Evolutionary conservation across 2,113 vertebrate species (phyloP).

Genomic region (Eulacestoma nigropectus): DNA sequence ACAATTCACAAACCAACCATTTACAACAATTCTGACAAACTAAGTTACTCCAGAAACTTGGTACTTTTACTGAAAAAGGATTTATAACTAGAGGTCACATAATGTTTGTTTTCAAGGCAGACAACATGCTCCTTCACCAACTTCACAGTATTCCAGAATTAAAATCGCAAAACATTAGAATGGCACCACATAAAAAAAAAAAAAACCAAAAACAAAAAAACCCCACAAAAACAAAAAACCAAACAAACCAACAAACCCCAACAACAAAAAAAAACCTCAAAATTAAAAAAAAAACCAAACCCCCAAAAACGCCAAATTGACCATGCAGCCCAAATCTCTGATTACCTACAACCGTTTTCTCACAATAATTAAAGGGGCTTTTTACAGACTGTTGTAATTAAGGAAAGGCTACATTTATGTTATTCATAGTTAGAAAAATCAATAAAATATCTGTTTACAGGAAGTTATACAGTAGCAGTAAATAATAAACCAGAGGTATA

Average conservation of each 20-base stretch:
- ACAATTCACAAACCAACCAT: conserved; percentile 84
- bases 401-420: background rate
- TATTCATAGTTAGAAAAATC: background rate
- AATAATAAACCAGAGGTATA: conserved; percentile 45
- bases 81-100: conserved; percentile 69
- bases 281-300: background rate
- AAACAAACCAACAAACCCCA: background rate
- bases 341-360: background rate
- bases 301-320: background rate
- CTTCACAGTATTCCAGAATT: conserved; percentile 51
- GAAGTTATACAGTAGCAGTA: conserved; percentile 33
- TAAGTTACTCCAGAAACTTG: conserved; percentile 72
- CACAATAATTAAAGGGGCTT: background rate
- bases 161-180: conserved; percentile 11
- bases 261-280: background rate
- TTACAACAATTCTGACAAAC: conserved; percentile 70
- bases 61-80: conserved; percentile 68
- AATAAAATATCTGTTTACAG: background rate
- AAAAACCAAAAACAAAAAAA: background rate
- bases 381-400: background rate
- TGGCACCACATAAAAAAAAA: background rate
- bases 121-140: conserved; percentile 44
- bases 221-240: background rate
- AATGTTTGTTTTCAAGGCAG: conserved; percentile 65
- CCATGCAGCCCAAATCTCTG: background rate